These are phyloP conservation scores for Brachyhypopomus occidentalis DNA, from an alignment of 2,113 vertebrate genomes.

Conservation along the genomic window DNA sequence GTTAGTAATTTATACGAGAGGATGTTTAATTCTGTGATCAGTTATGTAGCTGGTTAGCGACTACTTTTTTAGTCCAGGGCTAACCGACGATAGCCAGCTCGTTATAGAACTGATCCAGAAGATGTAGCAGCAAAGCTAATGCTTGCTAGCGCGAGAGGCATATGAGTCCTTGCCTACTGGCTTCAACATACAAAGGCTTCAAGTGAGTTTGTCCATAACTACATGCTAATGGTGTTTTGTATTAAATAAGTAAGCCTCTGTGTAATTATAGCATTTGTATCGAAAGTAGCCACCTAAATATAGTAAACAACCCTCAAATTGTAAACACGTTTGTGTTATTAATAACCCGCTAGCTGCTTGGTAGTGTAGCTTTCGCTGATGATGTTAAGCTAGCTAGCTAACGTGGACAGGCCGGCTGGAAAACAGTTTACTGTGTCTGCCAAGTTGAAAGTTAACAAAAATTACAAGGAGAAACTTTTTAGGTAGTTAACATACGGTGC, in stretches of 20 bases:
- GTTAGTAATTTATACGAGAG: no score
- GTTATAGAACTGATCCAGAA: no score
- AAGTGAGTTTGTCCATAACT: neutral
- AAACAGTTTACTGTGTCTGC: neutral
- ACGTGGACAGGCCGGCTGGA: neutral
- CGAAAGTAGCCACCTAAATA: neutral
- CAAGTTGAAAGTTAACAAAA: neutral
- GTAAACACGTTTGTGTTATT: neutral
- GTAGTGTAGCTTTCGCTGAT: neutral
- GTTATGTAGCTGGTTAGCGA: no score
- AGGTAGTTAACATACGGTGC: no score
- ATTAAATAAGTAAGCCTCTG: no score
- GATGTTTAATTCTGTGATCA: no score
- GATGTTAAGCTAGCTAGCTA: no score
- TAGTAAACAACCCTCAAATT: neutral
- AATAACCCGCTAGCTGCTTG: neutral
- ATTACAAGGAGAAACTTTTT: no score
- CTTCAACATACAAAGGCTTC: neutral
- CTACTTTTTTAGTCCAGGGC: no score
- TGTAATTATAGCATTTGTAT: neutral
- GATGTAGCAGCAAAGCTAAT: no score
- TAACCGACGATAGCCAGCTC: no score
- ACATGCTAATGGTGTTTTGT: neutral
- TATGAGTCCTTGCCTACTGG: neutral
- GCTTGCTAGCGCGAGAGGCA: no score